These are phyloP conservation scores for Microctonus aethiopoides DNA, from an alignment of 2,888 invertebrate genomes.

Conservation along the genomic window DNA sequence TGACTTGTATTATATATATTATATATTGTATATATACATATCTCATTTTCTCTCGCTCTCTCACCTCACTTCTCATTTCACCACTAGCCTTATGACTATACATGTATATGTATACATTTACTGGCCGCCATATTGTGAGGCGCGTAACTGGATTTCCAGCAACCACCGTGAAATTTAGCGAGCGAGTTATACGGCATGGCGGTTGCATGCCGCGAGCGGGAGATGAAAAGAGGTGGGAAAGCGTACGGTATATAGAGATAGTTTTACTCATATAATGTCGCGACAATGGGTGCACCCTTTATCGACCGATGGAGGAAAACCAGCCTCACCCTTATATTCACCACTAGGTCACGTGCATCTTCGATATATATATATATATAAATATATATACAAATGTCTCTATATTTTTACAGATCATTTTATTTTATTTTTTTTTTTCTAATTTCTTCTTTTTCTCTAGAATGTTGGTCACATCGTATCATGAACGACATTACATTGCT, in stretches of 20 bases:
- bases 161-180: constrained; percentile 29
- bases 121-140: constrained; percentile 20
- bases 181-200: constrained; percentile 6
- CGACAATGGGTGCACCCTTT: constrained; percentile 23
- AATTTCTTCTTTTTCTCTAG: background rate
- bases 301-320: constrained; percentile 25
- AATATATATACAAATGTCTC: background rate
- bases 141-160: constrained; percentile 23
- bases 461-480: background rate
- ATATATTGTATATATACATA: too few species aligned
- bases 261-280: constrained; percentile 24
- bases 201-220: background rate
- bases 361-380: background rate
- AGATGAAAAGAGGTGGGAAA: background rate
- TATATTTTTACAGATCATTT: background rate
- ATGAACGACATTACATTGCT: constrained; percentile 16
- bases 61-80: background rate
- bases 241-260: background rate
- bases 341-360: background rate
- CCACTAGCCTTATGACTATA: background rate
- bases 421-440: background rate
- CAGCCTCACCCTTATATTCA: constrained; percentile 3
- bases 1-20: background rate
- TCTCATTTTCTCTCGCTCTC: too few species aligned
- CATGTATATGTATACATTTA: background rate